Base-by-base conservation (phyloP, 1,140 invertebrate species). In the Globodera ellingtonae region DNA sequence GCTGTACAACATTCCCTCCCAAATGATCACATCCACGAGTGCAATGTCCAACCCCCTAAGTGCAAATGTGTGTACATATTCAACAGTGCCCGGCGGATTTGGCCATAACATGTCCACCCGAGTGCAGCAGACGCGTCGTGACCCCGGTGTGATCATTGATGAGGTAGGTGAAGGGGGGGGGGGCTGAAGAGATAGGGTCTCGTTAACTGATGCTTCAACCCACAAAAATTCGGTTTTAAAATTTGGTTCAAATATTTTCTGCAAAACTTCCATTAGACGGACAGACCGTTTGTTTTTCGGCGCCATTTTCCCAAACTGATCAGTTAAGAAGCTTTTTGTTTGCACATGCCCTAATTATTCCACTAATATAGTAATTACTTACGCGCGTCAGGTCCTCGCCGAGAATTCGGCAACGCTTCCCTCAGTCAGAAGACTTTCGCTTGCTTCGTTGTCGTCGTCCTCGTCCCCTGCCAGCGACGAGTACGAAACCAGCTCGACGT, bases 141-240 rank as follows among this genome's bases (percentile, higher is more conserved):
- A 83, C 72, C 81, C 82, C 13, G 69, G 82, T 4, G 65, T 48
- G 21, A 78, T 84, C n/a, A 83, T 83, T 52, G 82, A 83, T 10
- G 82, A 83, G 62, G 80, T 83, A 24, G n/a, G 21, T 44, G 35
- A 3, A 35, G 35, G 1, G 35, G 35, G 35, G 35, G 35, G 35
- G 35, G 35, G 35, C 35, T 35, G 35, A 35, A 35, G 35, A 35
- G 35, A 35, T 24, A 24, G 35, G 35, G 35, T 35, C 3, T n/a
- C 35, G 35, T 35, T 35, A 35, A 1, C 35, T 35, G 35, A 35
- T 2, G 35, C 35, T 35, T 35, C 35, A 35, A 35, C 35, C 35
- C 35, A 35, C 35, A 35, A 35, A 35, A 35, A 35, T 35, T 35
- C 35, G 0, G 35, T 35, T 35, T 35, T 35, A 35, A 35, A 35